Percentiles rank a stretch among this genome's conserved stretches.
phyloP scores from a whole-genome alignment of 1,140 invertebrate species.

The Hypothenemus hampei region DNA sequence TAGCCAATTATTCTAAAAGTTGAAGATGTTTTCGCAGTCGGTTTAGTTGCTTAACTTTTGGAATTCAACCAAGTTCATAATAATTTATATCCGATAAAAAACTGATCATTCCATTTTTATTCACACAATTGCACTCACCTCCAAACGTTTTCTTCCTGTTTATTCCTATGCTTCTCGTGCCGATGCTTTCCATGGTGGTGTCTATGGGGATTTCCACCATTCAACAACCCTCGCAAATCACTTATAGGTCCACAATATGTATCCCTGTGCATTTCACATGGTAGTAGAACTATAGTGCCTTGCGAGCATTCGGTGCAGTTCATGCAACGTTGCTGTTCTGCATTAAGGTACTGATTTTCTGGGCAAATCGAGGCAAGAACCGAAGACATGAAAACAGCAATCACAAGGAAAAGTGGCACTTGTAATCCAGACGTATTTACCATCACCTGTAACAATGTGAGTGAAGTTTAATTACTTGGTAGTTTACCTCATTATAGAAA shows the following conservation, averaged over 20 bases:
- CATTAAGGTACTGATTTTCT: conserved; percentile 49
- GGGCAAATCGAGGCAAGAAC: conserved; percentile 36
- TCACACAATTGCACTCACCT: too few relatives aligned
- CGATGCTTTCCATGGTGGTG: conserved; percentile 37
- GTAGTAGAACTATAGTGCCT: conserved; percentile 53
- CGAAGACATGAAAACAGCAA: conserved; percentile 29
- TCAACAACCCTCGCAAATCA: conserved; percentile 45
- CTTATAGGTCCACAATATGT: conserved; percentile 58
- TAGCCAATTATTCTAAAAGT: too few relatives aligned
- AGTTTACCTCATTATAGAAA: too few relatives aligned
- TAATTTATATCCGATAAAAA: too few relatives aligned
- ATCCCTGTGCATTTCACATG: conserved; percentile 60
- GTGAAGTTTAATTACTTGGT: not conserved
- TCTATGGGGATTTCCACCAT: conserved; percentile 35
- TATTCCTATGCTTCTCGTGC: conserved; percentile 31
- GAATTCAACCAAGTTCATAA: too few relatives aligned
- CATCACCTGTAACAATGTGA: conserved; percentile 38
- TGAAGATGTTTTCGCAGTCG: too few relatives aligned
- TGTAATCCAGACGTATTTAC: conserved; percentile 30
- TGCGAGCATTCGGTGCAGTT: conserved; percentile 57
- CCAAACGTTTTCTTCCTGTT: conserved; percentile 7
- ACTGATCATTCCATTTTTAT: too few relatives aligned
- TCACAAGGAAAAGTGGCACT: conserved; percentile 21
- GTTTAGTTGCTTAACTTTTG: too few relatives aligned
- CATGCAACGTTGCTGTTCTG: conserved; percentile 51